Percentiles rank a stretch among this genome's conserved stretches.
These are phyloP conservation scores for Chloebia gouldiae DNA, from an alignment of 2,113 vertebrate species.

Conservation along the genomic window DNA sequence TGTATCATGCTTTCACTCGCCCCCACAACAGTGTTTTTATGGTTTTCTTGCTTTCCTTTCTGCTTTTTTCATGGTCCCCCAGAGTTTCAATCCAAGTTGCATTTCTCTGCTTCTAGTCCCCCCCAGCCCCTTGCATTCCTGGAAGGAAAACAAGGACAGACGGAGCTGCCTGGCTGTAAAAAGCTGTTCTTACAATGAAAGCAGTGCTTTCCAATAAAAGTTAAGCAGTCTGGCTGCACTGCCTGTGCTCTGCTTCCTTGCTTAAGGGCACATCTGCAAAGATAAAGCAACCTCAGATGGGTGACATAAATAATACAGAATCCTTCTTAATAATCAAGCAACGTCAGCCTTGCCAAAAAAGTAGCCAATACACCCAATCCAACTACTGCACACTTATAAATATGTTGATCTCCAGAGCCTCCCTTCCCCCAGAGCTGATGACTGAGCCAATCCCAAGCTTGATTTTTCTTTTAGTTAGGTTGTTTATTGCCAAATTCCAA, in stretches of 20 bases:
- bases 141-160: constrained; percentile 39
- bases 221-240: not conserved
- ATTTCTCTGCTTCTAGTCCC: not conserved
- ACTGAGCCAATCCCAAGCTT: not conserved
- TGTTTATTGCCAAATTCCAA: constrained; percentile 19
- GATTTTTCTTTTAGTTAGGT: not conserved
- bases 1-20: not conserved
- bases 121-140: not conserved
- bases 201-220: constrained; percentile 18
- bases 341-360: constrained; percentile 21
- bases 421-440: not conserved
- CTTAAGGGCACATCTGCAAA: constrained; percentile 50
- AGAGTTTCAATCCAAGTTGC: constrained; percentile 5
- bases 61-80: not conserved
- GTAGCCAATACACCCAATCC: not conserved
- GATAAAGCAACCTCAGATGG: constrained; percentile 12
- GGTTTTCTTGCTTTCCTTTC: not conserved
- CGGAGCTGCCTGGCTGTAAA: not conserved
- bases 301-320: constrained; percentile 41
- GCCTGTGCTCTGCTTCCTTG: constrained; percentile 8
- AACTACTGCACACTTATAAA: not conserved
- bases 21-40: not conserved
- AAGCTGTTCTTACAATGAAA: constrained; percentile 8
- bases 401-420: not conserved
- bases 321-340: not conserved